Base-by-base conservation (phyloP, 2,797 vertebrate species). In the Adelosebastes latens region DNA sequence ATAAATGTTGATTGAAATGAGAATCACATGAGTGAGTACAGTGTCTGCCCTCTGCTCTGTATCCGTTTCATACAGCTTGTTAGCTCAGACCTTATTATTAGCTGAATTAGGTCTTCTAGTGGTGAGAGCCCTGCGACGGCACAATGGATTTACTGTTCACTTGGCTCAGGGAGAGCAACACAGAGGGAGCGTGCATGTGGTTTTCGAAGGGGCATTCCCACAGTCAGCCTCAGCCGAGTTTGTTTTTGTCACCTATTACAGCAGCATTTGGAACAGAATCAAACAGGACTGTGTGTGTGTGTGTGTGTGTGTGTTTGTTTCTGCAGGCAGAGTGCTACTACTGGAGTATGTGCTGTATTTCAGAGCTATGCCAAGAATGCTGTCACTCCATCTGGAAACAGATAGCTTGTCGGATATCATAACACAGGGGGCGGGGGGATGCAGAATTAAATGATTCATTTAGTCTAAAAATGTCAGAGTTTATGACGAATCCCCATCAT, bases 101-200 rank as follows among this genome's bases (percentile, higher is more conserved):
- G 86, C 87, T 85, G 85, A 89, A 89, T 89, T 87, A 88, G 85
- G 80, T 72, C 81, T 58, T 81, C 72, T 72, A 80, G 85, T 69
- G 77, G 72, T 72, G 62, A 86, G 75, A 84, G 69, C 59, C 74
- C 79, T 65, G 66, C 39, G 20, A 4, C 2, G 8, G 34, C 67
- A 91, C 90, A 93, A 92, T 79, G 75, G 80, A 13, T 32, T 56
- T 4, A 85, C 82, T 91, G 90, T 91, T 82, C 74, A 22, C 29
- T 62, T 22, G 14, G 36, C 67, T 63, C 29, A 7, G 55, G 18
- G 31, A 60, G 39, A 56, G 64, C 60, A 16, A 42, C 60, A 64
- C 62, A 66, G 10, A 75, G 72, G 42, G 42, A 18, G 73, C 7
- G 49, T 52, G 72, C 63, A 63, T 64, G 84, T 76, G 25, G 68